Evolutionary conservation across 2,797 vertebrate species (phyloP).

Genomic region (Oceanodroma leucorhoa): DNA sequence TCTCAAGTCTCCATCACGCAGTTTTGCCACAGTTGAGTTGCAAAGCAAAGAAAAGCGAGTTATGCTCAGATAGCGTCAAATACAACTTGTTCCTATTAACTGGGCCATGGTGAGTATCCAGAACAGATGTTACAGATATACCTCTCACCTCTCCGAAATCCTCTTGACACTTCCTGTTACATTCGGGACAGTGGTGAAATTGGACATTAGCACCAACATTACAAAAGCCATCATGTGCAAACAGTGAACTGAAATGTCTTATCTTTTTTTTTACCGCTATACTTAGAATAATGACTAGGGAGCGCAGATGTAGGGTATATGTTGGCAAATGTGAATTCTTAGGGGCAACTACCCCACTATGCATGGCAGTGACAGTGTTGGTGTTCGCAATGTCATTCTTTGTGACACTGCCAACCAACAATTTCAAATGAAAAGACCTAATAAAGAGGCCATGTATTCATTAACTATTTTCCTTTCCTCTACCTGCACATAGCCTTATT

Average conservation of each 20-base stretch:
- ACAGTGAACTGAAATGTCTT: not conserved
- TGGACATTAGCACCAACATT: not conserved
- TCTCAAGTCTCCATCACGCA: not conserved
- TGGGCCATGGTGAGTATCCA: not conserved
- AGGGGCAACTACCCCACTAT: not conserved
- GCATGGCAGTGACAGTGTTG: not conserved
- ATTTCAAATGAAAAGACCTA: not conserved
- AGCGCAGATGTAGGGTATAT: not conserved
- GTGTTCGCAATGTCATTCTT: not conserved
- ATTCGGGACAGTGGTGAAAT: not conserved
- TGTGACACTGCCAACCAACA: not conserved
- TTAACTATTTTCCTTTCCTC: not conserved
- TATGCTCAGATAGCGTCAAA: not conserved
- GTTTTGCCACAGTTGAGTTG: constrained; percentile 18
- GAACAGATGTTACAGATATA: not conserved
- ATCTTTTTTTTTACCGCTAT: not conserved
- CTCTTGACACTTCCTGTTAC: not conserved
- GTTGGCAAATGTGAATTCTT: not conserved
- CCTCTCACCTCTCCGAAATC: not conserved
- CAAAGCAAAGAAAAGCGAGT: constrained; percentile 1
- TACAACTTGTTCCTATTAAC: not conserved
- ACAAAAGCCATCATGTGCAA: not conserved
- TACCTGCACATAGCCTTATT: not conserved
- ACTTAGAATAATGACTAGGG: not conserved
- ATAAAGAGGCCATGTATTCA: not conserved